A percentile compares a stretch with the other conserved stretches of the same genome.
Conservation (phyloP, 2,888 invertebrate species). For the Eumerus sabulonum region DNA sequence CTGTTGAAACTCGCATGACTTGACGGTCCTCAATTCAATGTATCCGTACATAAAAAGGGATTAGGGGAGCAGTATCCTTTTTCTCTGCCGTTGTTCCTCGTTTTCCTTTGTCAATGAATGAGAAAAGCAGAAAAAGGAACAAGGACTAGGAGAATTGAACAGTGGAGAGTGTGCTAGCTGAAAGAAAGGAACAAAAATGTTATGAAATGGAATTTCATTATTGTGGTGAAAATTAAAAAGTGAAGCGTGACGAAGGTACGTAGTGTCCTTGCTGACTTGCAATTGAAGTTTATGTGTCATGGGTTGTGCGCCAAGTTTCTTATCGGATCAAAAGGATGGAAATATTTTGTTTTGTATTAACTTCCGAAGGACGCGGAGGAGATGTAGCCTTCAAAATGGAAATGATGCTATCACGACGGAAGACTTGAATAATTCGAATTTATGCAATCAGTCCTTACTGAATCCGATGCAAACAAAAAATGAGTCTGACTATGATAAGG, state of each 20-base stretch:
- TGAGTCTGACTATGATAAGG: constrained; percentile 78
- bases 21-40: constrained; percentile 35
- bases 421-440: constrained; percentile 71
- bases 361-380: constrained; percentile 74
- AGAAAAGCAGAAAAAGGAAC: constrained; percentile 3
- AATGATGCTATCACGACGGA: constrained; percentile 71
- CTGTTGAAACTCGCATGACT: too few relatives aligned
- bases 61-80: constrained; percentile 10
- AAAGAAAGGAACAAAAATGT: constrained; percentile 21
- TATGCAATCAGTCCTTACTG: constrained; percentile 77
- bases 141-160: not conserved
- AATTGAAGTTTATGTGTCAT: constrained; percentile 64
- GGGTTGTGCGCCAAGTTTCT: constrained; percentile 72
- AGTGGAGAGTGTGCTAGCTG: not conserved
- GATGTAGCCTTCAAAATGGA: constrained; percentile 75
- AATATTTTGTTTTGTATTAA: constrained; percentile 77
- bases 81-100: not conserved
- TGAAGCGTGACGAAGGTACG: constrained; percentile 48
- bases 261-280: constrained; percentile 40
- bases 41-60: constrained; percentile 21
- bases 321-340: constrained; percentile 75
- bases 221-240: constrained; percentile 56
- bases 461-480: constrained; percentile 77
- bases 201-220: constrained; percentile 62
- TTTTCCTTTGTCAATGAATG: constrained; percentile 18